A percentile compares a stretch with the other conserved stretches of the same genome.
phyloP scores from a whole-genome alignment of 2,113 vertebrate species.

The Crotalus horridus region DNA sequence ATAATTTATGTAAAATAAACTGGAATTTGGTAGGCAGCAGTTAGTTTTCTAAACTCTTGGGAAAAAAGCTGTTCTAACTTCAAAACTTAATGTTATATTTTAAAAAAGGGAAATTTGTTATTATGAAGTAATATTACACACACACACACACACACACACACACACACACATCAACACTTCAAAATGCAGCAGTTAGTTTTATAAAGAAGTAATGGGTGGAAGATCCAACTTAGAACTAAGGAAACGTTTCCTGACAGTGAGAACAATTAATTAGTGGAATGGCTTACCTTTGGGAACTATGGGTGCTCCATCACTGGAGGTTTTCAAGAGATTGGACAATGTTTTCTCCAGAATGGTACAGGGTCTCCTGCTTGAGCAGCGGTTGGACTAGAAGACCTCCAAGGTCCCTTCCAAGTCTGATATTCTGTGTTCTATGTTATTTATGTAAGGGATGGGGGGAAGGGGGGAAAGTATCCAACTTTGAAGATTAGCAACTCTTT shows the following conservation, averaged over 20 bases:
- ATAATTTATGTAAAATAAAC: conserved; percentile 2
- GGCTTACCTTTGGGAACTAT: neutral
- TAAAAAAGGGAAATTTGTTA: neutral
- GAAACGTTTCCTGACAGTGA: neutral
- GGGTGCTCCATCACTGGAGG: neutral
- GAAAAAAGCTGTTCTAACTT: neutral
- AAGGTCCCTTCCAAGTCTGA: neutral
- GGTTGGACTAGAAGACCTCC: neutral
- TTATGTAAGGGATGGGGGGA: conserved; percentile 8
- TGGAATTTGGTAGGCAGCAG: neutral
- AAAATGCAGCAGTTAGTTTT: neutral
- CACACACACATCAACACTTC: neutral
- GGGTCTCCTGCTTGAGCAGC: neutral
- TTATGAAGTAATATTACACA: neutral
- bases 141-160: neutral
- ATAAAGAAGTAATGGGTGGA: neutral
- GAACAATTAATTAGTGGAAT: neutral
- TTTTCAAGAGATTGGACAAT: neutral
- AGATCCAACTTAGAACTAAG: neutral
- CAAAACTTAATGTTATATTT: neutral
- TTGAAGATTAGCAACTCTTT: conserved; percentile 4
- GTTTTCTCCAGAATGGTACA: neutral
- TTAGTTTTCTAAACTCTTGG: conserved; percentile 2
- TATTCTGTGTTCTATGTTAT: neutral
- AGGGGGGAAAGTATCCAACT: neutral